Conservation (phyloP, 1,140 invertebrate species). For the Cyrtorhinus lividipennis region DNA sequence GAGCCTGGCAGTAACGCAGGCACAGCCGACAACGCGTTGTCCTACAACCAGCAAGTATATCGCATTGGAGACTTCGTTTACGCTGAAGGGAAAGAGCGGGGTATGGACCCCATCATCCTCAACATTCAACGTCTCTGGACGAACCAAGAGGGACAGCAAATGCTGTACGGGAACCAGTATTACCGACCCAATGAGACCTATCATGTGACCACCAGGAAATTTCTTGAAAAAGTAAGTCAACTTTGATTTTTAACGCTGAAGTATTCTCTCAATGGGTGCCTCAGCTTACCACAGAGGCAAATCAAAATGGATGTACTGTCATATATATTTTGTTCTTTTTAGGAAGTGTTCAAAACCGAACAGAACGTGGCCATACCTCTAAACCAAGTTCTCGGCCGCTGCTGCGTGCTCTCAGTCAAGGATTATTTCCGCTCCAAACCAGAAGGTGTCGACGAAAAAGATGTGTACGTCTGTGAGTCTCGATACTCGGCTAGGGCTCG, state of each 20-base stretch:
- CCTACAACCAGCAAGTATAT: conserved; percentile 46
- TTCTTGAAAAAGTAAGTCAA: conserved; percentile 54
- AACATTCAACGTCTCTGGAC: conserved; percentile 79
- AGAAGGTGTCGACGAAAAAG: conserved; percentile 76
- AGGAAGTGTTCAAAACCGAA: conserved; percentile 93
- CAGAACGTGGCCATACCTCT: conserved; percentile 67
- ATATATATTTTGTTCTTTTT: conserved; percentile 25
- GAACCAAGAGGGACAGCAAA: conserved; percentile 65
- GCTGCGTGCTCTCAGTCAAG: conserved; percentile 86
- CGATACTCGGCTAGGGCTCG: conserved; percentile 73
- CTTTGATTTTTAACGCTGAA: not conserved
- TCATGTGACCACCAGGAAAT: conserved; percentile 87
- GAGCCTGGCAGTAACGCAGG: conserved; percentile 22
- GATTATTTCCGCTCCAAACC: conserved; percentile 87
- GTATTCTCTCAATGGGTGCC: no score
- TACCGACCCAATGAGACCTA: conserved; percentile 86
- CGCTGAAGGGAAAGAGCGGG: conserved; percentile 59
- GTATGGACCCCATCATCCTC: conserved; percentile 70
- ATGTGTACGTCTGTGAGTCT: conserved; percentile 95
- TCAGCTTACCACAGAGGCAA: no score
- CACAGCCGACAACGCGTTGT: conserved; percentile 26
- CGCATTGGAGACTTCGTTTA: conserved; percentile 83
- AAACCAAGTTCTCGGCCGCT: conserved; percentile 77
- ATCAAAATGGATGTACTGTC: no score
- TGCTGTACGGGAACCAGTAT: conserved; percentile 79